Percentiles rank a stretch among this genome's conserved stretches.
phyloP scores from a whole-genome alignment of 2,113 vertebrate species.

The Mesitornis unicolor region DNA sequence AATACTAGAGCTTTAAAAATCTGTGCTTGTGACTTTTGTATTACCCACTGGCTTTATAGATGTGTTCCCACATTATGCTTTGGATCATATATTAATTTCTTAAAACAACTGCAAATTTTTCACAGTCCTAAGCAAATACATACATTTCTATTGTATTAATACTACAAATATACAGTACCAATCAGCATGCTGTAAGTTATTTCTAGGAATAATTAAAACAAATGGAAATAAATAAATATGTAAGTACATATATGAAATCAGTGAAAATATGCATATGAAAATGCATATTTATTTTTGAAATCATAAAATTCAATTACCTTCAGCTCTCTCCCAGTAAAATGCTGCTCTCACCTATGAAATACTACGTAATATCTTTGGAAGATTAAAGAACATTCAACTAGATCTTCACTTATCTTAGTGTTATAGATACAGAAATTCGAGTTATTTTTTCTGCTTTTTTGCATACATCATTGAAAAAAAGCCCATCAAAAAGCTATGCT shows the following conservation, averaged over 20 bases:
- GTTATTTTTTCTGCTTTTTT: neutral
- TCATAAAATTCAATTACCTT: neutral
- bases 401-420: neutral
- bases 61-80: neutral
- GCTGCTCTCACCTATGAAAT: neutral
- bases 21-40: neutral
- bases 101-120: neutral
- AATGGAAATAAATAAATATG: neutral
- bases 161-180: neutral
- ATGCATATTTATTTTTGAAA: neutral
- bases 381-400: neutral
- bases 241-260: neutral
- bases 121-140: neutral
- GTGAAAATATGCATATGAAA: neutral
- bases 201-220: neutral
- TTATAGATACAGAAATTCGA: neutral
- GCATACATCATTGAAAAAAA: neutral
- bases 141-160: neutral
- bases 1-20: neutral
- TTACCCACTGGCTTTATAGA: neutral
- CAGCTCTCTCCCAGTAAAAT: neutral
- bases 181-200: neutral
- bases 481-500: neutral
- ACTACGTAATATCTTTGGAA: neutral
- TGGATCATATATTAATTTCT: neutral